These are phyloP conservation scores for Baronia brevicornis DNA, from an alignment of 2,888 invertebrate genomes.

Conservation along the genomic window DNA sequence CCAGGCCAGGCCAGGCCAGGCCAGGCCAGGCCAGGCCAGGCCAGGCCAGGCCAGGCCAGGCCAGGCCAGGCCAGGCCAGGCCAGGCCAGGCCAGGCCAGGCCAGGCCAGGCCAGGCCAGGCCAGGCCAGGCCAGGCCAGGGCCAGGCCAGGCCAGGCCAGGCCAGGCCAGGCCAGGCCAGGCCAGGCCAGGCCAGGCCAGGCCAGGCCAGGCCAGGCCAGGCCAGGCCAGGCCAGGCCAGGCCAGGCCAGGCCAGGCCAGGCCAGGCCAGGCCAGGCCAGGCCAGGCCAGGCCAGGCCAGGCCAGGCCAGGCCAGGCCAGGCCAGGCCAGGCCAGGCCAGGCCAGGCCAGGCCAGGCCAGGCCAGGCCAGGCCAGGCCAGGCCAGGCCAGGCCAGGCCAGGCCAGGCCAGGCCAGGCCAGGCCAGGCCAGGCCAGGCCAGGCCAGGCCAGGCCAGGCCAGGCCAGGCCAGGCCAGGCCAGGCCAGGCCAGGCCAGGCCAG, in stretches of 20 bases:
- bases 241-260: constrained; percentile 19
- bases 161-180: constrained; percentile 4
- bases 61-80: constrained; percentile 6
- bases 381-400: constrained; percentile 19
- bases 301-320: constrained; percentile 19
- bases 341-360: constrained; percentile 15
- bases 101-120: constrained; percentile 8
- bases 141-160: constrained; percentile 7
- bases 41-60: constrained; percentile 6
- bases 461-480: constrained; percentile 10
- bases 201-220: constrained; percentile 2
- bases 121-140: constrained; percentile 7
- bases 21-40: constrained; percentile 11
- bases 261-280: constrained; percentile 19
- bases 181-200: constrained; percentile 11
- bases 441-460: constrained; percentile 16
- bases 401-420: constrained; percentile 17
- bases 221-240: constrained; percentile 17
- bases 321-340: constrained; percentile 17
- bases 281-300: constrained; percentile 19
- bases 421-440: constrained; percentile 4
- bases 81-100: constrained; percentile 9
- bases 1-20: constrained; percentile 11
- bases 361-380: constrained; percentile 19
- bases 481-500: constrained; percentile 15